These are phyloP conservation scores for Notocelia uddmanniana DNA, from an alignment of 2,888 invertebrate genomes.

Conservation along the genomic window DNA sequence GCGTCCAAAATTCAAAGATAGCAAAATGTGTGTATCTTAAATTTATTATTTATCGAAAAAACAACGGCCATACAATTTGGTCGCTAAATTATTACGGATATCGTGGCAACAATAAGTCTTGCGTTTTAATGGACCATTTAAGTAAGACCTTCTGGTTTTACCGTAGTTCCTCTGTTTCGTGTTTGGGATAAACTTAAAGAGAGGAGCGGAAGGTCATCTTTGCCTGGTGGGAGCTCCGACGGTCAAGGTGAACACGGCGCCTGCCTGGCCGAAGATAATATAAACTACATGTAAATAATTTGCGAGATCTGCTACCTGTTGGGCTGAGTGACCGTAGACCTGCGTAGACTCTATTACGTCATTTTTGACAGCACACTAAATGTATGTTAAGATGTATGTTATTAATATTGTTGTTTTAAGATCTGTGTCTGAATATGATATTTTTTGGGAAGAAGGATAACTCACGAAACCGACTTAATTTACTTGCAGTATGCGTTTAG, in stretches of 20 bases:
- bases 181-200: constrained; percentile 35
- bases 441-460: background rate
- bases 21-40: background rate
- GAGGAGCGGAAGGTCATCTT: constrained; percentile 64
- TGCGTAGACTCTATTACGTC: constrained; percentile 51
- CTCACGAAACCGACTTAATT: too few species aligned
- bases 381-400: constrained; percentile 9
- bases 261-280: constrained; percentile 65
- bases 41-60: constrained; percentile 40
- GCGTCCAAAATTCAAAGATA: constrained; percentile 15
- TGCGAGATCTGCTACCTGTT: constrained; percentile 59
- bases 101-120: constrained; percentile 27
- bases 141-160: constrained; percentile 21
- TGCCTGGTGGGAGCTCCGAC: constrained; percentile 65
- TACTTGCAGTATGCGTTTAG: background rate
- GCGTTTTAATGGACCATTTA: constrained; percentile 21
- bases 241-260: constrained; percentile 78
- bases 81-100: constrained; percentile 23
- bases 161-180: constrained; percentile 5
- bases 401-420: background rate
- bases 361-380: constrained; percentile 6
- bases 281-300: constrained; percentile 69
- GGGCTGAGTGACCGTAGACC: constrained; percentile 53
- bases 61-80: constrained; percentile 20
- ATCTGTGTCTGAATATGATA: background rate